phyloP scores from a whole-genome alignment of 2,797 vertebrate genomes.

The Pangasius larnaudii region DNA sequence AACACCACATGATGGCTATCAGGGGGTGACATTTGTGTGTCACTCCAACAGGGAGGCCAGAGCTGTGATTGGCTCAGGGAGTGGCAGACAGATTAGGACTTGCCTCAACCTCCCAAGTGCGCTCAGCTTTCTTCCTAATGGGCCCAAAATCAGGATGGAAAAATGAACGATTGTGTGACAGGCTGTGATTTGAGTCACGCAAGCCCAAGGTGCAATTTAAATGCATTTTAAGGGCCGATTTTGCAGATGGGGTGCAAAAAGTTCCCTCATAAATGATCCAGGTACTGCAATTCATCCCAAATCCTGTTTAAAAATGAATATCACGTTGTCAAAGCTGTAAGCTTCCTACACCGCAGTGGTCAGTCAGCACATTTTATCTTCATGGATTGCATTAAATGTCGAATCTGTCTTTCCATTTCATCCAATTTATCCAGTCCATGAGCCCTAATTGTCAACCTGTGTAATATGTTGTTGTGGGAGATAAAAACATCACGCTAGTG shows the following conservation, averaged over 20 bases:
- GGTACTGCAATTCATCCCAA: neutral
- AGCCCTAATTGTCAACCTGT: neutral
- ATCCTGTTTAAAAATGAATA: neutral
- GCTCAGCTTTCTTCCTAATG: constrained; percentile 34
- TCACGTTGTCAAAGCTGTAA: neutral
- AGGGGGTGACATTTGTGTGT: constrained; percentile 52
- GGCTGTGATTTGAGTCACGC: constrained; percentile 12
- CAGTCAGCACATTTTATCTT: neutral
- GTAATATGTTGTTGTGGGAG: neutral
- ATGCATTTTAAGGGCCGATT: constrained; percentile 1
- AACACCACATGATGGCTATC: constrained; percentile 40
- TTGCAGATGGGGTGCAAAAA: constrained; percentile 1
- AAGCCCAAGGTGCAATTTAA: neutral
- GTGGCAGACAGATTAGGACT: constrained; percentile 72
- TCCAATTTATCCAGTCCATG: neutral
- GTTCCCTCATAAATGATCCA: neutral
- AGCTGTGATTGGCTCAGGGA: constrained; percentile 64
- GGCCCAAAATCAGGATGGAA: constrained; percentile 26
- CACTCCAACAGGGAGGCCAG: constrained; percentile 63
- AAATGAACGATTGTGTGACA: constrained; percentile 17
- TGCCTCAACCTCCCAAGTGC: constrained; percentile 24
- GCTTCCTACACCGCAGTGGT: neutral
- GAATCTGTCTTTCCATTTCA: neutral
- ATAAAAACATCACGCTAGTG: neutral
- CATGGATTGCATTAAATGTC: neutral